A percentile compares a stretch with the other conserved stretches of the same genome.
Evolutionary conservation across 2,113 vertebrate species (phyloP).

Genomic region (Panthera leo): DNA sequence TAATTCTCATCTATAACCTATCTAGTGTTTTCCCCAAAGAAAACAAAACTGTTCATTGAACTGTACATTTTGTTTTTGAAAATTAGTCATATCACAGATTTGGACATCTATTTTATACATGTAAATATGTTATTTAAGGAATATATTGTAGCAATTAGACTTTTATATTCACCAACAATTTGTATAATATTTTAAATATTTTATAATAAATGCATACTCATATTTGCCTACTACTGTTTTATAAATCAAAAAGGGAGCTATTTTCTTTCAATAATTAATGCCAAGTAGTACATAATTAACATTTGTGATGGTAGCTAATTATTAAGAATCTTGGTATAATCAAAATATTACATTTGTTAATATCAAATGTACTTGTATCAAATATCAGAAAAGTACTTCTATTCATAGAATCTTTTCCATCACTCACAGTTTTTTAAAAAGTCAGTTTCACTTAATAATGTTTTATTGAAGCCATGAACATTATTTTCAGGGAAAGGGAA

Average conservation of each 20-base stretch:
- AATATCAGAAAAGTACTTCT: neutral
- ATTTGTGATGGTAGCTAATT: neutral
- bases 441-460: neutral
- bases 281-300: neutral
- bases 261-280: neutral
- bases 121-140: neutral
- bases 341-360: neutral
- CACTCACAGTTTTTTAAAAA: neutral
- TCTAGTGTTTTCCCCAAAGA: neutral
- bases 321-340: neutral
- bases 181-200: conserved; percentile 23
- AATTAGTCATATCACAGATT: neutral
- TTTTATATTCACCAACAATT: neutral
- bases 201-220: neutral
- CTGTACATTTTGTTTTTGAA: neutral
- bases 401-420: neutral
- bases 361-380: neutral
- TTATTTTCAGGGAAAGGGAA: neutral
- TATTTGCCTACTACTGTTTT: neutral
- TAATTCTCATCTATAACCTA: conserved; percentile 7
- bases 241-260: neutral
- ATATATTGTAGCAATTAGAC: neutral
- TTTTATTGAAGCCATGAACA: neutral
- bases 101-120: neutral
- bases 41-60: conserved; percentile 19